Percentiles rank a stretch among this genome's conserved stretches.
phyloP scores from a whole-genome alignment of 2,113 vertebrate genomes.

The Pao palembangensis region DNA sequence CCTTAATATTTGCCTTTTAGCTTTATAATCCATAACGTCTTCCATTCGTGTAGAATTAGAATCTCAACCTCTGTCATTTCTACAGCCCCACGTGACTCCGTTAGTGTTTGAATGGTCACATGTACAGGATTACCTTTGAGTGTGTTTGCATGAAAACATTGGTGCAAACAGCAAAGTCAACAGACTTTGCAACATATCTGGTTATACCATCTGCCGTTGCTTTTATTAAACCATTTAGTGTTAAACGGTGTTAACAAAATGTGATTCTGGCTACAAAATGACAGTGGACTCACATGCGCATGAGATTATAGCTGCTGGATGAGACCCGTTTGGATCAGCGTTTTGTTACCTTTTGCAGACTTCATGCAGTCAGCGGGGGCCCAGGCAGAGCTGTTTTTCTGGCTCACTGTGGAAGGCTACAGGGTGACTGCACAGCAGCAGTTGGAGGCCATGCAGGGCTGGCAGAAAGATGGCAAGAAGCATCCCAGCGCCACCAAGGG shows the following conservation, averaged over 20 bases:
- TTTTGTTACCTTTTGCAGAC: constrained; percentile 73
- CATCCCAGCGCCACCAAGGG: constrained; percentile 91
- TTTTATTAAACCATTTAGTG: not conserved
- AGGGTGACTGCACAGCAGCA: constrained; percentile 96
- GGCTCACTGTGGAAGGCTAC: constrained; percentile 99
- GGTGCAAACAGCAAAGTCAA: not conserved
- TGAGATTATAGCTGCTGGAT: no score
- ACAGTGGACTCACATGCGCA: no score
- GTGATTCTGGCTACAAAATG: no score
- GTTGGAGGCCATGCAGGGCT: constrained; percentile 86
- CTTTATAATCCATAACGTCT: constrained; percentile 22
- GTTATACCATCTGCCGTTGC: not conserved
- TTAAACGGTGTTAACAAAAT: no score
- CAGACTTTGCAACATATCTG: not conserved
- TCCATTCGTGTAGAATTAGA: not conserved
- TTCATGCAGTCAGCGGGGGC: constrained; percentile 97
- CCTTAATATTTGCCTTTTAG: constrained; percentile 36
- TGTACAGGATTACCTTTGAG: no score
- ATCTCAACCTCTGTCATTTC: not conserved
- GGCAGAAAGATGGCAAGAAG: constrained; percentile 86
- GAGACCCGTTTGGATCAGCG: not conserved
- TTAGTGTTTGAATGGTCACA: constrained; percentile 3
- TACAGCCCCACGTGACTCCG: constrained; percentile 1
- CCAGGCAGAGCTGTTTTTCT: constrained; percentile 98
- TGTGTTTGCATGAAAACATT: no score